These are phyloP conservation scores for Ophion costatus DNA, from an alignment of 2,888 invertebrate species.

Conservation along the genomic window DNA sequence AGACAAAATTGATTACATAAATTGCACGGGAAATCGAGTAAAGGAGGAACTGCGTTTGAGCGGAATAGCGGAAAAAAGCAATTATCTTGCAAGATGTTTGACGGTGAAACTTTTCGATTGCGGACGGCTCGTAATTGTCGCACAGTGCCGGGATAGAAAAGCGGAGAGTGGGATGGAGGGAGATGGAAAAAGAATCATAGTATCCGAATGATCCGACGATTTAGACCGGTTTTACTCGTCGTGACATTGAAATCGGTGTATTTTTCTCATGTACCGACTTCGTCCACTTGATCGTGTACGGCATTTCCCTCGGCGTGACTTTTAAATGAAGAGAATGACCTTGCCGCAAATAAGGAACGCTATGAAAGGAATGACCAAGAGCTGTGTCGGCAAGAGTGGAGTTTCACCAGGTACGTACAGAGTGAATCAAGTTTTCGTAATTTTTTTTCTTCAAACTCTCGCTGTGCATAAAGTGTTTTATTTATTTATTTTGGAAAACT, in stretches of 20 bases:
- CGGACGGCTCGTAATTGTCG: background rate
- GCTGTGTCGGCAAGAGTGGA: conserved; percentile 87
- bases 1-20: no score
- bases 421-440: background rate
- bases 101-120: background rate
- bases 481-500: background rate
- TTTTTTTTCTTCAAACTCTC: conserved; percentile 1
- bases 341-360: conserved; percentile 87
- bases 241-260: conserved; percentile 36
- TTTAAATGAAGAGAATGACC: conserved; percentile 67
- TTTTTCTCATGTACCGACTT: conserved; percentile 21
- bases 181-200: conserved; percentile 7
- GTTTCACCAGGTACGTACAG: conserved; percentile 85
- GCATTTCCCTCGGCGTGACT: conserved; percentile 11
- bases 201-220: conserved; percentile 6
- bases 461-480: background rate
- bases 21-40: no score
- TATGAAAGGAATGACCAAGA: conserved; percentile 87
- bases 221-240: conserved; percentile 33
- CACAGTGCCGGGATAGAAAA: no score
- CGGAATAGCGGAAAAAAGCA: no score
- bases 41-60: no score
- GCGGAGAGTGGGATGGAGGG: background rate
- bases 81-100: no score
- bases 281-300: background rate